Evolutionary conservation across 2,888 invertebrate species (phyloP).

Genomic region (Andrena praecox): DNA sequence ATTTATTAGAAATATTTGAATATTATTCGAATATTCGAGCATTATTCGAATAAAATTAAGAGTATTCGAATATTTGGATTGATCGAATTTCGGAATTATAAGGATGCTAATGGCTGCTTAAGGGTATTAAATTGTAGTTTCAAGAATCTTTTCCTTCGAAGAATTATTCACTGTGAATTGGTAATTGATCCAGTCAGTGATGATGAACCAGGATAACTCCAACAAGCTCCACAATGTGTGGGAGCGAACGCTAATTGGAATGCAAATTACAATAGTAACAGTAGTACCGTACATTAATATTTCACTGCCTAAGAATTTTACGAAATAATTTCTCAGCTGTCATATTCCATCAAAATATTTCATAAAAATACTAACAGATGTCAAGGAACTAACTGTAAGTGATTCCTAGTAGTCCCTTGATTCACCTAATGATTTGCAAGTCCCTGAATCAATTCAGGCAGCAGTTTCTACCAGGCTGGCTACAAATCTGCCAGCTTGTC

Average conservation of each 20-base stretch:
- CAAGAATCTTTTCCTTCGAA: not conserved
- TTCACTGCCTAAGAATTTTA: no score
- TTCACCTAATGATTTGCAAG: not conserved
- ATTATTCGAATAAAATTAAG: no score
- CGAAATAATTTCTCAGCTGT: no score
- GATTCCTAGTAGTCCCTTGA: not conserved
- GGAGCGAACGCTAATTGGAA: not conserved
- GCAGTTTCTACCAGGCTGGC: not conserved
- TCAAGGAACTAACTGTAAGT: not conserved
- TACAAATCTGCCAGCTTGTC: slow-evolving; percentile 26
- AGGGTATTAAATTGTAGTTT: not conserved
- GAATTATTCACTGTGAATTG: not conserved
- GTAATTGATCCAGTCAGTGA: not conserved
- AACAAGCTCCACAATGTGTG: not conserved
- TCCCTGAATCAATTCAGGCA: not conserved
- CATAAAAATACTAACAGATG: no score
- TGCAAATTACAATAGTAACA: not conserved
- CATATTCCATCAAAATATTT: no score
- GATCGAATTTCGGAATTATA: no score
- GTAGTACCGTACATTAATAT: no score
- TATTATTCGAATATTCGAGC: no score
- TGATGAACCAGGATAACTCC: not conserved
- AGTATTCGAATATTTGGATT: no score
- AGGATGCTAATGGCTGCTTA: not conserved
- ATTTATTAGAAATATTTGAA: no score